Evolutionary conservation across 2,797 vertebrate genomes (phyloP), one percentile per base, ranked within the genome.

Genomic region (Sebastes jordani): DNA sequence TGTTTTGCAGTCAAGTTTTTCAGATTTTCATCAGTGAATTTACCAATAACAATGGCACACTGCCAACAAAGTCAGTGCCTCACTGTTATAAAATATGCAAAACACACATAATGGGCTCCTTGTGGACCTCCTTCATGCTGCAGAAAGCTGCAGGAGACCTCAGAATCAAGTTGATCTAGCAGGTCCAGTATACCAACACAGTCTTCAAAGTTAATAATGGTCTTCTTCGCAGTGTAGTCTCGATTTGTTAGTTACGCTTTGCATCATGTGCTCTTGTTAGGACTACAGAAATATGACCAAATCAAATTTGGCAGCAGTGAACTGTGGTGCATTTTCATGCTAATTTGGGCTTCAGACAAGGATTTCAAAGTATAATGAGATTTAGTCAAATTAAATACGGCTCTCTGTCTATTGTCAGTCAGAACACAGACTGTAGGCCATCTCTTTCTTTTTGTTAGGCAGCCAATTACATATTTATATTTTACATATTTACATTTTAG

Each of bases 241-340:
- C 3, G 36, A 80, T 67, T 76, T 54, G 59, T 87, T 81, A 78
- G 72, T 78, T 76, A 70, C 5, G 42, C 74, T 76, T 67, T 56
- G 34, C 20, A 34, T 77, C 62, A 68, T 64, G 20, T 9, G 11
- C 56, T 81, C 61, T 81, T 82, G 64, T 82, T 67, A 58, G 23
- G 42, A 49, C 83, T 25, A 64, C 14, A 59, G 59, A 78, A 79
- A 23, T 83, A 46, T 49, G 65, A 63, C 70, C 70, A 81, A 79
- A 87, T 81, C 29, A 68, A 69, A 85, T 78, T 20, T 88, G 82
- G 54, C 84, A 90, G 86, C 71, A 54, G 36, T 83, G 71, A 78
- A 78, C 38, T 56, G 55, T 68, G 52, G 23, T 38, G 46, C 13
- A 78, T 85, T 87, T 79, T 79, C 55, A 85, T 76, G 71, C 52